These are phyloP conservation scores for Mirza zaza DNA, from an alignment of 2,113 vertebrate genomes.

Conservation along the genomic window DNA sequence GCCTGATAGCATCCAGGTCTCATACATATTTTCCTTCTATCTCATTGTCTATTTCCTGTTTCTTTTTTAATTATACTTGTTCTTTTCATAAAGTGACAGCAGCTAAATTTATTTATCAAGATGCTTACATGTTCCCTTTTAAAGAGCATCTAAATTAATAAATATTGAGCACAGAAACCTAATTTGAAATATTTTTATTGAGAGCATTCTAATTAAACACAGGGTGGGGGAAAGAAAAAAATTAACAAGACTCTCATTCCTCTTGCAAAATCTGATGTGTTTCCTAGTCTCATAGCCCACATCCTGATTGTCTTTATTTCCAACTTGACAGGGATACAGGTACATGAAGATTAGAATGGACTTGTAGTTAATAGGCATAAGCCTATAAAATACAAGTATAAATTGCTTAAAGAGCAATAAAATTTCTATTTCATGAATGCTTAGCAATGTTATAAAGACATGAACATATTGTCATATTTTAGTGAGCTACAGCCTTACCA, in stretches of 20 bases:
- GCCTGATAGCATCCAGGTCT: background rate
- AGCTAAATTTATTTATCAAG: constrained; percentile 39
- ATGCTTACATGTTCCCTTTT: constrained; percentile 46
- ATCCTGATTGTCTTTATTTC: constrained; percentile 42
- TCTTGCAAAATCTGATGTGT: constrained; percentile 24
- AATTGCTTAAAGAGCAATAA: constrained; percentile 55
- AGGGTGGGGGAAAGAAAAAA: constrained; percentile 40
- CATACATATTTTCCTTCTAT: background rate
- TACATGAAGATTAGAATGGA: constrained; percentile 30
- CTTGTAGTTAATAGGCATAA: constrained; percentile 17
- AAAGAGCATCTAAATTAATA: constrained; percentile 43
- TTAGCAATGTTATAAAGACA: constrained; percentile 63
- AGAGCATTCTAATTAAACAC: constrained; percentile 56
- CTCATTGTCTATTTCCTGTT: background rate
- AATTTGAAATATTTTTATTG: constrained; percentile 46
- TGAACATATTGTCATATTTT: constrained; percentile 59
- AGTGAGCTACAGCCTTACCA: constrained; percentile 36
- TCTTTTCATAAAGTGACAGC: constrained; percentile 34
- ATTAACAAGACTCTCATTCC: background rate
- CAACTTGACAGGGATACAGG: constrained; percentile 6
- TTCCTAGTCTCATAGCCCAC: background rate
- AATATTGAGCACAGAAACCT: constrained; percentile 34
- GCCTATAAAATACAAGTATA: constrained; percentile 43
- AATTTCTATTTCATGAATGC: constrained; percentile 31
- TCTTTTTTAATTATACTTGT: background rate